These are phyloP conservation scores for Cryptocephalus primarius DNA, from an alignment of 2,888 invertebrate genomes.

Conservation along the genomic window DNA sequence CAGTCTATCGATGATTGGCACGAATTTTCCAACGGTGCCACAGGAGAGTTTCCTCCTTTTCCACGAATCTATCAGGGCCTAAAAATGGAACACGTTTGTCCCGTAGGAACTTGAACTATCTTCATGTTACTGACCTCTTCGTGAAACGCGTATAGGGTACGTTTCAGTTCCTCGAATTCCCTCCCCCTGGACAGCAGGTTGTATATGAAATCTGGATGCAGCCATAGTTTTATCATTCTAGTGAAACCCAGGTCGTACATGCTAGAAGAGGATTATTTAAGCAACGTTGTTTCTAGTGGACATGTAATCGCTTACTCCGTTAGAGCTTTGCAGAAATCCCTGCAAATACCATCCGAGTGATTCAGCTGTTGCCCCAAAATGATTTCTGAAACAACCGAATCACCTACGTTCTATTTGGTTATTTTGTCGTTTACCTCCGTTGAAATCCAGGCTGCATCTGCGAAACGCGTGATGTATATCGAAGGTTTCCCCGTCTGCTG, in stretches of 20 bases:
- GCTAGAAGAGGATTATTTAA: slow-evolving; percentile 6
- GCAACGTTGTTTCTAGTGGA: neutral
- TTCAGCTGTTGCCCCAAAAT: slow-evolving; percentile 13
- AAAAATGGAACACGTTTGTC: too few relatives aligned
- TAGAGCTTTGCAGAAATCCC: slow-evolving; percentile 10
- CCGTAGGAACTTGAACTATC: too few relatives aligned
- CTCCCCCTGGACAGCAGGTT: slow-evolving; percentile 12
- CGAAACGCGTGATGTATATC: slow-evolving; percentile 12
- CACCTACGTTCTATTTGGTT: neutral
- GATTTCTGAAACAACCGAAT: slow-evolving; percentile 12
- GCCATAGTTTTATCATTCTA: slow-evolving; percentile 19
- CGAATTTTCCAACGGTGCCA: slow-evolving; percentile 5
- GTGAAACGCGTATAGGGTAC: too few relatives aligned
- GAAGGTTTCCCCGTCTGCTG: slow-evolving; percentile 13
- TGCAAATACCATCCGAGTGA: slow-evolving; percentile 7
- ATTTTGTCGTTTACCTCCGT: slow-evolving; percentile 14
- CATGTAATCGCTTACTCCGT: slow-evolving; percentile 9
- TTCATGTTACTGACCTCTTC: too few relatives aligned
- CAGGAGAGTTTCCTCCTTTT: neutral
- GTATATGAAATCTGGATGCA: slow-evolving; percentile 16
- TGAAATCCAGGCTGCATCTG: slow-evolving; percentile 16
- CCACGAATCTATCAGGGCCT: neutral
- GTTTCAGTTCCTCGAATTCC: neutral
- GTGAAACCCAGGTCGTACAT: slow-evolving; percentile 15
- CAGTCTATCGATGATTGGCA: slow-evolving; percentile 19